These are phyloP conservation scores for Laothoe populi DNA, from an alignment of 2,888 invertebrate genomes.

Conservation along the genomic window DNA sequence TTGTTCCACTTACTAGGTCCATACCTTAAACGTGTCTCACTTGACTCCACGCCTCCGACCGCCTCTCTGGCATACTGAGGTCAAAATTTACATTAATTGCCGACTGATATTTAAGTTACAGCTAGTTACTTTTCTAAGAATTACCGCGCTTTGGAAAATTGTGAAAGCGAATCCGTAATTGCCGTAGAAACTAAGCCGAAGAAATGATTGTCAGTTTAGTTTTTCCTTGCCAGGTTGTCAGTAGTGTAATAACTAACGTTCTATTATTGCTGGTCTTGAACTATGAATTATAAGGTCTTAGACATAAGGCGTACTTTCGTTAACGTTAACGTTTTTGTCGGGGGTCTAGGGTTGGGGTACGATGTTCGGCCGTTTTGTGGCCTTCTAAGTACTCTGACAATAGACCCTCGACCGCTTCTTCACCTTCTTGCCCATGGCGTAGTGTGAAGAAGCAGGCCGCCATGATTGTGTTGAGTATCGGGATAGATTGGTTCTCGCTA, in stretches of 20 bases:
- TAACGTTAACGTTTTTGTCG: too few relatives aligned
- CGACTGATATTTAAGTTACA: slow-evolving; percentile 40
- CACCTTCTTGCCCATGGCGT: too few relatives aligned
- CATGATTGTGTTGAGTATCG: too few relatives aligned
- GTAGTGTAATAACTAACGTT: neutral
- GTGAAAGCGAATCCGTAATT: slow-evolving; percentile 74
- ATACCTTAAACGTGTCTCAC: slow-evolving; percentile 47
- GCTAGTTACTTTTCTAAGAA: slow-evolving; percentile 40
- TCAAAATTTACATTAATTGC: slow-evolving; percentile 54
- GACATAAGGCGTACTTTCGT: neutral
- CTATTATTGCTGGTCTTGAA: neutral
- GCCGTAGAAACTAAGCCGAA: slow-evolving; percentile 65
- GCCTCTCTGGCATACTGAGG: slow-evolving; percentile 35
- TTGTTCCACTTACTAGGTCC: slow-evolving; percentile 46
- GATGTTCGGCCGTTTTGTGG: too few relatives aligned
- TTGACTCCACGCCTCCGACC: slow-evolving; percentile 47
- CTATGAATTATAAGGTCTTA: neutral
- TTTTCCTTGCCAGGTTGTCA: neutral
- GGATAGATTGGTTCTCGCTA: too few relatives aligned
- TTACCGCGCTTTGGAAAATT: slow-evolving; percentile 46
- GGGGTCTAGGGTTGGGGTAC: too few relatives aligned
- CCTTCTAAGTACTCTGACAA: too few relatives aligned
- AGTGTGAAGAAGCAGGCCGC: too few relatives aligned
- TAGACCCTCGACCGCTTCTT: too few relatives aligned
- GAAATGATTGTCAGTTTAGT: slow-evolving; percentile 45